These are phyloP conservation scores for Cryptoprocta ferox DNA, from an alignment of 2,797 vertebrate species.

Conservation along the genomic window DNA sequence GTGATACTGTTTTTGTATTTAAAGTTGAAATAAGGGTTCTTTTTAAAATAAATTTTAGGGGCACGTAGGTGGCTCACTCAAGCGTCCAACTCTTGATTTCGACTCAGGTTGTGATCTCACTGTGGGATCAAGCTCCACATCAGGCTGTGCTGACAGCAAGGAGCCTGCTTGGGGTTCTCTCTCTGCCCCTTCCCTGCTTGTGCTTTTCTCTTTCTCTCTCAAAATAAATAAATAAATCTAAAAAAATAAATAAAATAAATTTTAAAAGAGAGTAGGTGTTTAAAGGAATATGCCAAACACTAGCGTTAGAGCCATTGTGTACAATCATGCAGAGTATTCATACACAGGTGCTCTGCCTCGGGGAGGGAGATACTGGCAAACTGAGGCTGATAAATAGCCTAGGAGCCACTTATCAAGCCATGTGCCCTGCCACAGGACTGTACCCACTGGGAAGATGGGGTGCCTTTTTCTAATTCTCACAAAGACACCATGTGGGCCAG, in stretches of 20 bases:
- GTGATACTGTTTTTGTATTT: neutral
- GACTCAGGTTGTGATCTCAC: no score
- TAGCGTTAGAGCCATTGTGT: neutral
- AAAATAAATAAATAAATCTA: no score
- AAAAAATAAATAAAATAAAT: neutral
- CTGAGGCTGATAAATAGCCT: neutral
- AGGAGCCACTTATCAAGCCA: neutral
- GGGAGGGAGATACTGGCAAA: neutral
- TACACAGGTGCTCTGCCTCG: neutral
- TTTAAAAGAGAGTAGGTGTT: neutral
- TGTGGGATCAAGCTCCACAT: no score
- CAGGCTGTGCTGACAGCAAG: no score
- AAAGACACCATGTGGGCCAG: neutral
- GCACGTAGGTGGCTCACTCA: no score
- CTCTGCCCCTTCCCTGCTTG: no score
- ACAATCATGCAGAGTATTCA: neutral
- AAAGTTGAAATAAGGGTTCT: neutral
- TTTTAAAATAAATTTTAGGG: neutral
- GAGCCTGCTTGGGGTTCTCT: no score
- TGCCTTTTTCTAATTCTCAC: conserved; percentile 5
- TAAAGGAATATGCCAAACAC: conserved; percentile 24
- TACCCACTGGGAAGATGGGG: neutral
- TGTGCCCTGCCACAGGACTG: neutral
- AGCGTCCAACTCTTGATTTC: no score
- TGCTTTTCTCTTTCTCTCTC: no score